A percentile compares a stretch with the other conserved stretches of the same genome.
Evolutionary conservation across 64 coral and sea anemone species (phyloP).

Genomic region (Actinia equina): DNA sequence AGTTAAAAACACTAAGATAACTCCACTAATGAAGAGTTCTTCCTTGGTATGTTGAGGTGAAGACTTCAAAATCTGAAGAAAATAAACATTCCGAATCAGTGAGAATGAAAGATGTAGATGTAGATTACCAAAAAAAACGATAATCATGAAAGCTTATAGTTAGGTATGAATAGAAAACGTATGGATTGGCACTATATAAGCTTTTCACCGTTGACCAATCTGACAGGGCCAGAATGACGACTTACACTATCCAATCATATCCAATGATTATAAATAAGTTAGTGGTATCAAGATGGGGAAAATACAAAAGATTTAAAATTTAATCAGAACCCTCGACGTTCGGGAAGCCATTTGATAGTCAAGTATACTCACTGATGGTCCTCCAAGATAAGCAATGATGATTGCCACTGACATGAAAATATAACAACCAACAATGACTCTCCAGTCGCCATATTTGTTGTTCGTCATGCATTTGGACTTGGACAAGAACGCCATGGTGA

Average conservation of each 20-base stretch:
- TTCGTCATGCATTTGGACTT: conserved; percentile 45
- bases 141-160: no score
- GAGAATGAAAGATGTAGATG: no score
- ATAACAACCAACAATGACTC: conserved; percentile 26
- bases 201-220: no score
- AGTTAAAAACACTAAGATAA: conserved; percentile 61
- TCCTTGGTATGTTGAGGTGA: conserved; percentile 35
- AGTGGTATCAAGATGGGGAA: no score
- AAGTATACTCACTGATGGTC: conserved; percentile 51
- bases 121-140: no score
- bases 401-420: conserved; percentile 50
- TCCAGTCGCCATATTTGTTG: conserved; percentile 32
- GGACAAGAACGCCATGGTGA: conserved; percentile 34
- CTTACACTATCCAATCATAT: no score
- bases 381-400: conserved; percentile 41
- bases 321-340: not conserved
- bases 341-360: not conserved
- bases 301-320: no score
- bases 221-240: no score
- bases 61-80: conserved; percentile 42
- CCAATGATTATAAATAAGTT: no score
- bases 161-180: no score
- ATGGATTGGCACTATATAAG: no score
- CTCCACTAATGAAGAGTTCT: conserved; percentile 58
- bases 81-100: not conserved